Evolutionary conservation across 2,888 invertebrate genomes (phyloP), one percentile per base, ranked within the genome.

Genomic region (Chrysolina americana): DNA sequence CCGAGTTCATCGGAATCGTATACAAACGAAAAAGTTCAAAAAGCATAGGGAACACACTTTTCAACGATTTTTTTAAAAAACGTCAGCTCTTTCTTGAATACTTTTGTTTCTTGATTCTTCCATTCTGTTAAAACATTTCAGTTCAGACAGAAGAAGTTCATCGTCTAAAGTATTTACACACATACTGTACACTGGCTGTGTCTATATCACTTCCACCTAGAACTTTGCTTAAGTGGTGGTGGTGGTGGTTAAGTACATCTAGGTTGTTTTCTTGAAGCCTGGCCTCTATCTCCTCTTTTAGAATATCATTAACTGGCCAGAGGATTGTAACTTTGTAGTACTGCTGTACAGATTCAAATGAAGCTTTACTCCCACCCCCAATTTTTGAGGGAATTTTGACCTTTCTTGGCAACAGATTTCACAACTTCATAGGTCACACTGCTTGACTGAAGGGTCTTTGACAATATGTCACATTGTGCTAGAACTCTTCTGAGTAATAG

Each of bases 401-500:
- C 19, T 17, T 68, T 28, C 36, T 68, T 28, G 53, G 68, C 10
- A 68, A 10, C 53, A 41, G 53, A 65, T 53, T 65, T 71, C 28
- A 65, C 41, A 53, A 71, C 70, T 71, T 71, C 70, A 17, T 65
- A 71, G 56, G 71, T 71, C 21, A 71, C 47, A 65, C 59, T 71
- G 71, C 71, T 71, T 56, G 53, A 28, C 65, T 71, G 65, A 21
- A 65, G 47, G 3, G 53, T 65, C 56, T 65, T 71, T 56, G 56
- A 71, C 59, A 71, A 56, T n/a, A 62, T 28, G 47, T 71, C 65
- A 56, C 56, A 71, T 65, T 65, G 65, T 44, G 65, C 65, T 56
- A 71, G 65, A 71, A 65, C 23, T 56, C 65, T 74, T 23, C 50
- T 71, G 15, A 74, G 71, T 68, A 64, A 44, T 59, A 68, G 71